Conservation (phyloP, 2,113 vertebrate species). For the Abramis brama region DNA sequence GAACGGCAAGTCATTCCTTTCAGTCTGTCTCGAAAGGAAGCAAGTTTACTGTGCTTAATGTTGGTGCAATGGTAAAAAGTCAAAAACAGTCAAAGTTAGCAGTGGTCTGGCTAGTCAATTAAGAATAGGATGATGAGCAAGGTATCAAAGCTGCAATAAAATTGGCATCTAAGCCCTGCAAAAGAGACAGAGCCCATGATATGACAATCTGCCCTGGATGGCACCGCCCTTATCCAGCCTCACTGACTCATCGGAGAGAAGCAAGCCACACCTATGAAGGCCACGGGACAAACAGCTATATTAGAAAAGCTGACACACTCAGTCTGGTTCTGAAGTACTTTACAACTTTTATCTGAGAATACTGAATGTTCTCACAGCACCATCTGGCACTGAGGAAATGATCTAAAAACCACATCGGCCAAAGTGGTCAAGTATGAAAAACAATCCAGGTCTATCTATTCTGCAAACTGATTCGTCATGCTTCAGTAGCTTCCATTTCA, state of each 20-base stretch:
- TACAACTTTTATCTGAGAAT: not conserved
- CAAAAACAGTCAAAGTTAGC: not conserved
- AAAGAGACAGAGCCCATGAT: not conserved
- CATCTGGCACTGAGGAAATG: not conserved
- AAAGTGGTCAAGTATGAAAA: not conserved
- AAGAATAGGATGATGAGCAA: not conserved
- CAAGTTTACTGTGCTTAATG: not conserved
- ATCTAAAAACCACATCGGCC: not conserved
- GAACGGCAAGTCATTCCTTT: not conserved
- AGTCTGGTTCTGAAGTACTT: not conserved
- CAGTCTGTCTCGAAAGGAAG: not conserved
- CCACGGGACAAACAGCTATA: constrained; percentile 16
- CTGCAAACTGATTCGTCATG: not conserved
- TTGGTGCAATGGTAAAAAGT: not conserved
- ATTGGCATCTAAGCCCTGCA: not conserved
- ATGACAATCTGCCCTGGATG: not conserved
- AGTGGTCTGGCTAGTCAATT: not conserved
- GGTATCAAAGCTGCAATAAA: not conserved
- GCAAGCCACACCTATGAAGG: not conserved
- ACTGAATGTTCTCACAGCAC: not conserved
- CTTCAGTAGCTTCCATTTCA: not conserved
- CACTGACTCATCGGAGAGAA: constrained; percentile 11
- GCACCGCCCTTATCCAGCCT: constrained; percentile 10
- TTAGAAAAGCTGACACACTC: not conserved
- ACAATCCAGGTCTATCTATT: not conserved